Evolutionary conservation across 2,888 invertebrate species (phyloP), one percentile per base, ranked within the genome.

Genomic region (Eueremaeus valkanovi): DNA sequence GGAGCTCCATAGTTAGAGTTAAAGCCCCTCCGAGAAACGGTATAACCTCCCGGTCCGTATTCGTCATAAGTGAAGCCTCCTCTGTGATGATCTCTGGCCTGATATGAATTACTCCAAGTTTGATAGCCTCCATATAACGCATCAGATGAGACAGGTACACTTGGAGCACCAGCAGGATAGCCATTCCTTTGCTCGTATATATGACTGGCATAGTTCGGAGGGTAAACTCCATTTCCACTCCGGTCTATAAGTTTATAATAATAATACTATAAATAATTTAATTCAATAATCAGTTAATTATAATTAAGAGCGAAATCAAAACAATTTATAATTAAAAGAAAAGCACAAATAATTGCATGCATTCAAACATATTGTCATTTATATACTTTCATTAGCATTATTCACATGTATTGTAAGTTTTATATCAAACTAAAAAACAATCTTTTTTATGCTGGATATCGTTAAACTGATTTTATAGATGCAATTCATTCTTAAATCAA

Each of bases 61-160:
- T 55, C 33, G 18, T 72, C 63, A 45, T 74, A 76, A 58, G 40
- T 66, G 11, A 73, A 76, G 29, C 76, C 76, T 51, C 74, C 76
- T 3, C 76, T 73, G 45, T 76, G 76, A 74, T 68, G 76, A 61
- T 76, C 74, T 51, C 75, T 72, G 9, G 29, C 61, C 51, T 72
- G 75, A 33, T 66, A 66, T 3, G 36, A n/a, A 36, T 66, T 66
- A 66, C 21, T 66, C 36, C 66, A 33, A 1, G 66, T 33, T n/a
- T 66, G 66, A 33, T 18, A 66, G 21, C 66, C 66, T 3, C 36
- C 36, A 36, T 66, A 66, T 3, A 66, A 5, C 1, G 74, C 55
- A 24, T 45, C 49, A 11, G 40, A 27, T 31, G 29, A 33, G 29
- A 13, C n/a, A 42, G 70, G 70, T 6, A 31, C 21, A 11, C 77